Evolutionary conservation across 2,797 vertebrate genomes (phyloP).

Genomic region (Siniperca undulata): DNA sequence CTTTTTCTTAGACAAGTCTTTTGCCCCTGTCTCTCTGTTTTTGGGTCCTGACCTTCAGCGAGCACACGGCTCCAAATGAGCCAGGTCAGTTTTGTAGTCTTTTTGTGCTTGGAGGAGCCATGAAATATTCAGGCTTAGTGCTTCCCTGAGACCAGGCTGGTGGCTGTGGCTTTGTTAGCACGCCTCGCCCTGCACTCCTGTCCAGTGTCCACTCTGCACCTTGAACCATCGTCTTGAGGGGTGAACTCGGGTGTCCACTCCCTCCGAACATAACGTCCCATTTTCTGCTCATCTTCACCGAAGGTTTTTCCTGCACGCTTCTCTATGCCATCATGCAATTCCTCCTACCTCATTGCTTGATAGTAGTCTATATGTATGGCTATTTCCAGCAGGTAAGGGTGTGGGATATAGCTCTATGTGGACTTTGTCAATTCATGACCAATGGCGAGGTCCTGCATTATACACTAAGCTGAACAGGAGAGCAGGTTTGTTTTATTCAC

Average conservation of each 20-base stretch:
- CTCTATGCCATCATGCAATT: conserved; percentile 51
- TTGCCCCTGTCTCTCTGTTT: conserved; percentile 83
- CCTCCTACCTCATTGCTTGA: conserved; percentile 67
- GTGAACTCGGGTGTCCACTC: conserved; percentile 33
- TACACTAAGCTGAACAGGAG: conserved; percentile 84
- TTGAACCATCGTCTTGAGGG: conserved; percentile 76
- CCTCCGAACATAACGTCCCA: conserved; percentile 86
- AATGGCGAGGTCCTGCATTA: conserved; percentile 87
- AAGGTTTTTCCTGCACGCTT: conserved; percentile 31
- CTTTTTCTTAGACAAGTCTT: conserved; percentile 85
- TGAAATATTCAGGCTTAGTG: conserved; percentile 95
- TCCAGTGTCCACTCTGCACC: conserved; percentile 68
- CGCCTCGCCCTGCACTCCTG: conserved; percentile 81
- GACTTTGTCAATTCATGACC: conserved; percentile 87
- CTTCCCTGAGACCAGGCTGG: conserved; percentile 95
- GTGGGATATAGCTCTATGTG: conserved; percentile 79
- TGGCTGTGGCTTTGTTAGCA: conserved; percentile 95
- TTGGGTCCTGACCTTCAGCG: conserved; percentile 87
- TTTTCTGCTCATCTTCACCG: conserved; percentile 64
- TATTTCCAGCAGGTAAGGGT: conserved; percentile 82
- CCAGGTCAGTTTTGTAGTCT: conserved; percentile 92
- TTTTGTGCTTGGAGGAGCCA: conserved; percentile 96
- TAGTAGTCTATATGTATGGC: conserved; percentile 68
- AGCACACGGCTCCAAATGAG: conserved; percentile 87
- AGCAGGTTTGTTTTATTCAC: conserved; percentile 87